Base-by-base conservation (phyloP, 2,113 vertebrate species). In the Brevimyrus niger region DNA sequence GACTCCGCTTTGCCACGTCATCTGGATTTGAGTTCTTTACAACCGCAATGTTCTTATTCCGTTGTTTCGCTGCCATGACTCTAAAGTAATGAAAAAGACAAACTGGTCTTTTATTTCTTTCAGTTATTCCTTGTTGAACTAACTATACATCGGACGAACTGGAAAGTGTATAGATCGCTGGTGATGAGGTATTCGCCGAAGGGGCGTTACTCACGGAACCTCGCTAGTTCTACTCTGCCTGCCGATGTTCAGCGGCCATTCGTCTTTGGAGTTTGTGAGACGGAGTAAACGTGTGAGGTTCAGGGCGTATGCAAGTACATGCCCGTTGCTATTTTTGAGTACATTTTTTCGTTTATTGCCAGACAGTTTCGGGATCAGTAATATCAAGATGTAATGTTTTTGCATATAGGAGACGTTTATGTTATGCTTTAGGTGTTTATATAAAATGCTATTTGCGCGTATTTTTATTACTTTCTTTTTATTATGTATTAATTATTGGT, bases 51-150 rank as follows among this genome's bases (percentile, higher is more conserved):
- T 1, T 93, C 94, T 95, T 96, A 1, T 92, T 91, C 88, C 94
- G 91, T 90, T 94, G 95, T 89, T 94, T 96, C 1, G 92, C 91
- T 1, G 96, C 90, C 96, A 96, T 96, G 15, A 3, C 92, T 53
- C 38, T 13, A 15, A 51, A 69, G 89, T 38, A 7, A 47, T 23
- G 80, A 21, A 44, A 6, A 9, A 46, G 2, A 3, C 7, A 4
- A 87, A 27, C 3, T 13, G 53, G 35, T 46, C 55, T 21, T 44
- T 23, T 13, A 47, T 85, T 48, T 46, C 19, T 48, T 85, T 47
- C 3, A 46, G 23, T 23, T 48, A 47, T 85, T 85, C 46, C 21
- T 48, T 48, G 19, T 47, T n/a, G 44, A 85, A 48, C 42, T 85
- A 84, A 76, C 10, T 31, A 17, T 19, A 42, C 31, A 80, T 42